phyloP scores from a whole-genome alignment of 2,113 vertebrate genomes.

The Cyanoderma ruficeps region DNA sequence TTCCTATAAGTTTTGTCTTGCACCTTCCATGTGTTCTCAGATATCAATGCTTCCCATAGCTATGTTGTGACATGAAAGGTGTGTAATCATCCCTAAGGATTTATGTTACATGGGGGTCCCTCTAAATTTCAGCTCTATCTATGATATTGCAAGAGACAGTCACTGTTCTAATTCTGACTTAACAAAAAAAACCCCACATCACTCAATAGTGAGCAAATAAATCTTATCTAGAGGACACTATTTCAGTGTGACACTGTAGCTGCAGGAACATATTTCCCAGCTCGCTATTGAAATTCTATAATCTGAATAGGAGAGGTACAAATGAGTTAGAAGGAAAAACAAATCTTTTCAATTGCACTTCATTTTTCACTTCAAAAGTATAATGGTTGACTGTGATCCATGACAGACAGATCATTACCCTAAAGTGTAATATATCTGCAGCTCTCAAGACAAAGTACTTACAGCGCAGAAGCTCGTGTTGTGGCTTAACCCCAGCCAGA shows the following conservation, averaged over 20 bases:
- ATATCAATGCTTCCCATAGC: neutral
- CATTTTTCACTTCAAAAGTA: conserved; percentile 63
- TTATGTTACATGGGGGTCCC: neutral
- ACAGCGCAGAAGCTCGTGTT: neutral
- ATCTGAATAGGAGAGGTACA: conserved; percentile 54
- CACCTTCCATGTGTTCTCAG: neutral
- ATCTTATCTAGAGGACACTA: neutral
- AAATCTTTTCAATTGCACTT: conserved; percentile 43
- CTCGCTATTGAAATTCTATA: conserved; percentile 41
- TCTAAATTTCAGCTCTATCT: neutral
- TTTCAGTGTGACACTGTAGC: conserved; percentile 37
- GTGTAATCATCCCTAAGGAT: neutral
- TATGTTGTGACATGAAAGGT: neutral
- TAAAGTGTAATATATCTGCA: conserved; percentile 44
- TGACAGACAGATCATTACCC: conserved; percentile 44
- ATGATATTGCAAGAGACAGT: neutral
- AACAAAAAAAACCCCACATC: neutral
- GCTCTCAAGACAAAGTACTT: conserved; percentile 21
- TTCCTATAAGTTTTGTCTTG: neutral
- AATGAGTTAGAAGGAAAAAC: conserved; percentile 59
- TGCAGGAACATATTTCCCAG: conserved; percentile 36
- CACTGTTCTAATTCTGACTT: conserved; percentile 11
- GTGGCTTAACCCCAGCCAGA: neutral
- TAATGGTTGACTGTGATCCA: conserved; percentile 47
- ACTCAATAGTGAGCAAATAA: conserved; percentile 17